A percentile compares a stretch with the other conserved stretches of the same genome.
Evolutionary conservation across 2,113 vertebrate genomes (phyloP).

Genomic region (Cercocebus atys): DNA sequence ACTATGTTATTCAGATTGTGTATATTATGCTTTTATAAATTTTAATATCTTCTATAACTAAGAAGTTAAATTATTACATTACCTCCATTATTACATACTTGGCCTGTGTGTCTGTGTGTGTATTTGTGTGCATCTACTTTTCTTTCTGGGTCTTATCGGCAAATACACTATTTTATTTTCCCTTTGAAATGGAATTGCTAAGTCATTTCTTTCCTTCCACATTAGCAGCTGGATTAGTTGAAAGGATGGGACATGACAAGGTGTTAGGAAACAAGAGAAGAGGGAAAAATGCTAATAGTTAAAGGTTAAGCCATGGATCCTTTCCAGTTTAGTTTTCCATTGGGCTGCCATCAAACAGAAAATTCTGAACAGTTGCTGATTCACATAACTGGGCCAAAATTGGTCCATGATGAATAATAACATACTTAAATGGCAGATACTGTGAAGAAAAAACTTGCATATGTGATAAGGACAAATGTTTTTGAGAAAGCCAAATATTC

Average conservation of each 20-base stretch:
- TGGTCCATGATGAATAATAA: conserved; percentile 63
- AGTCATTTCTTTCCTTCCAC: not conserved
- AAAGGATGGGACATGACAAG: not conserved
- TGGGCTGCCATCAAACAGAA: conserved; percentile 37
- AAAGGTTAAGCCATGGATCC: conserved; percentile 40
- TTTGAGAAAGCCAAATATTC: conserved; percentile 49
- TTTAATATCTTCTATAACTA: not conserved
- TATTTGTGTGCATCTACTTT: not conserved
- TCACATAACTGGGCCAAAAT: conserved; percentile 39
- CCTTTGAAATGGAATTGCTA: not conserved
- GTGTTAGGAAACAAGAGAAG: conserved; percentile 11
- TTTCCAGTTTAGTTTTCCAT: conserved; percentile 67
- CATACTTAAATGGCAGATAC: conserved; percentile 51
- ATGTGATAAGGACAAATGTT: conserved; percentile 42
- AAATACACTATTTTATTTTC: not conserved
- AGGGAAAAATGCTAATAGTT: not conserved
- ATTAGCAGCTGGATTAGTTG: conserved; percentile 37
- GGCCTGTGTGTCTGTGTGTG: not conserved
- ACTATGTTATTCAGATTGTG: not conserved
- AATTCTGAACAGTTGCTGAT: not conserved
- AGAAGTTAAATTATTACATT: not conserved
- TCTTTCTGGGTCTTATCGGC: not conserved
- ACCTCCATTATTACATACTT: not conserved
- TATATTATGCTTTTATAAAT: not conserved
- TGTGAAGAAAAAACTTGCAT: conserved; percentile 24